Conservation (phyloP, 1,140 invertebrate species). For the Leptinotarsa defecta region DNA sequence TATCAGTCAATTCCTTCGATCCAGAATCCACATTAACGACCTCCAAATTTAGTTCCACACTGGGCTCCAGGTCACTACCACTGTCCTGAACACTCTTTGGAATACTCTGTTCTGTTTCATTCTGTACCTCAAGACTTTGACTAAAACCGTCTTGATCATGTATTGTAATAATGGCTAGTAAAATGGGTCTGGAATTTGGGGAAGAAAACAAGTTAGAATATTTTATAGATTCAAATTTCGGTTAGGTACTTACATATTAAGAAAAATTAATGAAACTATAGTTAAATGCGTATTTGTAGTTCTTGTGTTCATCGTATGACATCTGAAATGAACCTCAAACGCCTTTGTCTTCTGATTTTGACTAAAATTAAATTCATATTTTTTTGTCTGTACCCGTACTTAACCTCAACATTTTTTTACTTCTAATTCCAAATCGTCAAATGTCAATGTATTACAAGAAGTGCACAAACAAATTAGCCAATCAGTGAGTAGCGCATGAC, state of each 20-base stretch:
- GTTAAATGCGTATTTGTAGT: not conserved
- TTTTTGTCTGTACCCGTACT: not conserved
- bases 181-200: not conserved
- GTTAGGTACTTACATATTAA: constrained; percentile 12
- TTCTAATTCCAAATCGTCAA: not conserved
- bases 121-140: not conserved
- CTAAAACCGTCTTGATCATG: not conserved
- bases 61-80: not conserved
- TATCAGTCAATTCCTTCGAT: not conserved
- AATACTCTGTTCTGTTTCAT: constrained; percentile 1
- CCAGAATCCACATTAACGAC: not conserved
- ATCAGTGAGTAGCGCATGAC: too few species aligned
- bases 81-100: not conserved
- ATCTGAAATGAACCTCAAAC: not conserved
- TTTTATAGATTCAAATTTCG: not conserved
- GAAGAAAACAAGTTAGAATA: not conserved
- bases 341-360: constrained; percentile 14
- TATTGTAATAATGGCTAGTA: constrained; percentile 1
- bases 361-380: constrained; percentile 24
- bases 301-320: constrained; percentile 16
- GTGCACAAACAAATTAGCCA: too few species aligned
- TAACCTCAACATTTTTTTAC: constrained; percentile 23
- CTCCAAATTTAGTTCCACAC: constrained; percentile 5
- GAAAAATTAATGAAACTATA: constrained; percentile 13
- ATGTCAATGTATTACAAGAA: not conserved